Evolutionary conservation across 2,797 vertebrate genomes (phyloP), one percentile per base, ranked within the genome.

Genomic region (Harpagifer antarcticus): DNA sequence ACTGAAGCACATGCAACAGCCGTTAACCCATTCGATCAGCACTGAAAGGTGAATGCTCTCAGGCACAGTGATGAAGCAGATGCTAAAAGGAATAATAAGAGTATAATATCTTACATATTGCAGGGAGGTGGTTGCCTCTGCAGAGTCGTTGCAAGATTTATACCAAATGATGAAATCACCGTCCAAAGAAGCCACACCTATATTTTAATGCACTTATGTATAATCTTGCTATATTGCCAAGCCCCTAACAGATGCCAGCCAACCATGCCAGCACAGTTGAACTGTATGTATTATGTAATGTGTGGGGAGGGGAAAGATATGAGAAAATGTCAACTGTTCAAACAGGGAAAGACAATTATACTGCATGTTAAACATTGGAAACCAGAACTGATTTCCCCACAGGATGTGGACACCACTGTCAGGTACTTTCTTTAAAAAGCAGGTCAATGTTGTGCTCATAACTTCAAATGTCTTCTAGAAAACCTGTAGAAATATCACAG

Each of bases 301-400:
- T 50, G 59, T 48, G 33, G 19, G 42, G 4, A 75, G 9, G 58
- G 27, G 37, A 62, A 59, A 23, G 59, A 73, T 63, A 23, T 73
- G 74, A 61, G 23, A 71, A 79, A 64, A 68, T 53, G 62, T 81
- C 40, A 78, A 61, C 58, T 78, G 68, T 43, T 71, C 70, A 74
- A 79, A 73, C 43, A 60, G 48, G 49, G 5, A 66, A 66, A 63
- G 20, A 5, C 9, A 58, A 48, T 59, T 55, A 33, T 20, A 27
- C 60, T 19, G 56, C 49, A 20, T 49, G 73, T 67, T 47, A 37
- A 72, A 74, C 33, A 47, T 7, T 13, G 55, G 14, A 65, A 78
- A 61, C 69, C 68, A 61, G 20, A 63, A 42, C 3, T 43, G 50
- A 70, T 57, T 49, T 47, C 12, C 62, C 11, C 54, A 37, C 20